Evolutionary conservation across 1,140 invertebrate species (phyloP).

Genomic region (Pinna nobilis): DNA sequence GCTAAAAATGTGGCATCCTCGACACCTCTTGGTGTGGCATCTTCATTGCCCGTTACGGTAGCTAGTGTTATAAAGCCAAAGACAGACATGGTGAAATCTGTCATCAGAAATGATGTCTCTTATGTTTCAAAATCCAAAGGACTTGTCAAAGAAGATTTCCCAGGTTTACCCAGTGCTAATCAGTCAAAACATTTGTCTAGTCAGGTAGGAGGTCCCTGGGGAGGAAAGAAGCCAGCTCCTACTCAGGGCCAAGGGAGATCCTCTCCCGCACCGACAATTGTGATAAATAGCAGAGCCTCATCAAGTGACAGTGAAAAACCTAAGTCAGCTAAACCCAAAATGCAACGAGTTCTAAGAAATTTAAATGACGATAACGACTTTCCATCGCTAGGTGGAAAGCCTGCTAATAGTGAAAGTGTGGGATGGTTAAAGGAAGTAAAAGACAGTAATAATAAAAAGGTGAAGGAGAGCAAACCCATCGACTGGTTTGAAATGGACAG

Average conservation of each 20-base stretch:
- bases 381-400: conserved; percentile 63
- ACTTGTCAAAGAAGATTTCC: conserved; percentile 48
- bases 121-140: conserved; percentile 5
- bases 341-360: conserved; percentile 13
- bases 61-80: too few relatives aligned
- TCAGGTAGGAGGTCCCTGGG: not conserved
- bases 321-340: conserved; percentile 11
- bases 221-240: not conserved
- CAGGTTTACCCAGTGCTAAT: conserved; percentile 38
- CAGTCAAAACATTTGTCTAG: not conserved
- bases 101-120: too few relatives aligned
- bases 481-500: conserved; percentile 39
- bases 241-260: not conserved
- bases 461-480: conserved; percentile 22
- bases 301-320: conserved; percentile 1
- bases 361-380: conserved; percentile 68
- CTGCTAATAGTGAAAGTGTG: conserved; percentile 29
- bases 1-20: conserved; percentile 4
- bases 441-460: conserved; percentile 21
- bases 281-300: conserved; percentile 6
- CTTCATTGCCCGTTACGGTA: too few relatives aligned
- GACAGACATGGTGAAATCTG: not conserved
- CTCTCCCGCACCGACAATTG: too few relatives aligned
- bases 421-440: conserved; percentile 32
- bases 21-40: conserved; percentile 16